Conservation (phyloP, 2,797 vertebrate genomes). For the Danio jaintianensis region DNA sequence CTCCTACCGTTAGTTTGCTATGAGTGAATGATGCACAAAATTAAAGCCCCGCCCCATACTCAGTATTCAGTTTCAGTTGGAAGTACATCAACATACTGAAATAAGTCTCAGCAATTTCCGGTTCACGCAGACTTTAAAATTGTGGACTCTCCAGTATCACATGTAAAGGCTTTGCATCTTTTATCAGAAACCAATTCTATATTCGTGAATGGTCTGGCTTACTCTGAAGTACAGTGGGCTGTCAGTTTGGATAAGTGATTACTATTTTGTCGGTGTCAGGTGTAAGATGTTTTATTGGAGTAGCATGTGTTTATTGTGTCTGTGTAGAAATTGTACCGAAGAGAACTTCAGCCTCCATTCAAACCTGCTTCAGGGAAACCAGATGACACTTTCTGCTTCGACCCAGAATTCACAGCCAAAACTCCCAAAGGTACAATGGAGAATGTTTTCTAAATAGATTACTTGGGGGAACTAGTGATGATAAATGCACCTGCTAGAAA, state of each 20-base stretch:
- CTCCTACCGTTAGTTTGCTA: no score
- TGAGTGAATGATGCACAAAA: no score
- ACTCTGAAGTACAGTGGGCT: neutral
- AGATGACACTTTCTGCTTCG: conserved; percentile 98
- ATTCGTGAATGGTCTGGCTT: no score
- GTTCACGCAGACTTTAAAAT: no score
- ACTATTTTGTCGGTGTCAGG: neutral
- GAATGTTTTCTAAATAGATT: neutral
- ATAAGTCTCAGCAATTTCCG: no score
- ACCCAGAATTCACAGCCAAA: conserved; percentile 99
- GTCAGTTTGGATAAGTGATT: neutral
- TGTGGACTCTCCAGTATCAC: no score
- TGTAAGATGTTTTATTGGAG: neutral
- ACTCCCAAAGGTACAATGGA: conserved; percentile 91
- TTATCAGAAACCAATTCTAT: no score
- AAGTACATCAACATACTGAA: no score
- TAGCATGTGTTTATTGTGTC: neutral
- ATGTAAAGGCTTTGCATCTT: no score
- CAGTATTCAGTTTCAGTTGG: no score
- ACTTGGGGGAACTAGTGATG: neutral
- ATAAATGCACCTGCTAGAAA: neutral
- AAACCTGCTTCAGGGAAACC: conserved; percentile 96
- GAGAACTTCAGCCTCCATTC: conserved; percentile 95
- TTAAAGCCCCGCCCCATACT: no score
- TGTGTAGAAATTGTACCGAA: conserved; percentile 90